phyloP scores from a whole-genome alignment of 2,888 invertebrate species.

The Oscheius sp. region DNA sequence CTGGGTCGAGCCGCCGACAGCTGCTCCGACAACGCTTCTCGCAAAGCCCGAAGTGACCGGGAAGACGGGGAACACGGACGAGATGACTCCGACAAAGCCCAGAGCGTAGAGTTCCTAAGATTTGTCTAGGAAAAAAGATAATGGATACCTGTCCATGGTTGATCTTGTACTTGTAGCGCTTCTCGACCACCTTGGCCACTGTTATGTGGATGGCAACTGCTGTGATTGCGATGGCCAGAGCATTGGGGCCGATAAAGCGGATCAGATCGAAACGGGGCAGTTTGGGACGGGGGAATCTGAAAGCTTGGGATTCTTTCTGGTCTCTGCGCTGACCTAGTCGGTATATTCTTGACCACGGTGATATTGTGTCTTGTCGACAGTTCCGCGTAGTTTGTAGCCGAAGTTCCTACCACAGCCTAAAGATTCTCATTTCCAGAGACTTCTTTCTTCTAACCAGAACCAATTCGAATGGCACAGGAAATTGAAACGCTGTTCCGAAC shows the following conservation, averaged over 20 bases:
- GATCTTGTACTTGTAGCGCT: conserved; percentile 70
- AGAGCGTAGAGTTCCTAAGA: conserved; percentile 68
- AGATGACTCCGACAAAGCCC: conserved; percentile 71
- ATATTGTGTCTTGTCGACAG: conserved; percentile 65
- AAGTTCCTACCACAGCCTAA: conserved; percentile 45
- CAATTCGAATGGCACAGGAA: conserved; percentile 71
- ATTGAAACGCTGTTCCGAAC: conserved; percentile 68
- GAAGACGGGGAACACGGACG: conserved; percentile 72
- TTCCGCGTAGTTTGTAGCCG: conserved; percentile 71
- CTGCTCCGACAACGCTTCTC: conserved; percentile 68
- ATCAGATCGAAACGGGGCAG: conserved; percentile 69
- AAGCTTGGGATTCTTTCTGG: not conserved
- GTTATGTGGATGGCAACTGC: conserved; percentile 71
- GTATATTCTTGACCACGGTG: conserved; percentile 70
- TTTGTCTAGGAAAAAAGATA: not conserved
- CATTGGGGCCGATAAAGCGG: conserved; percentile 64
- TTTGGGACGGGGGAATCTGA: conserved; percentile 68
- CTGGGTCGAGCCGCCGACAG: conserved; percentile 69
- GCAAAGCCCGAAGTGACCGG: conserved; percentile 73
- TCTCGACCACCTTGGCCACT: conserved; percentile 70
- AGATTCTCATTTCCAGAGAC: not conserved
- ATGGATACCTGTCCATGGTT: conserved; percentile 65
- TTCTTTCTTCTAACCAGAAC: conserved; percentile 52
- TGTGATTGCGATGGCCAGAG: conserved; percentile 67
- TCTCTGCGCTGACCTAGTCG: conserved; percentile 59